phyloP scores from a whole-genome alignment of 1,140 invertebrate genomes.

The Magallana gigas region DNA sequence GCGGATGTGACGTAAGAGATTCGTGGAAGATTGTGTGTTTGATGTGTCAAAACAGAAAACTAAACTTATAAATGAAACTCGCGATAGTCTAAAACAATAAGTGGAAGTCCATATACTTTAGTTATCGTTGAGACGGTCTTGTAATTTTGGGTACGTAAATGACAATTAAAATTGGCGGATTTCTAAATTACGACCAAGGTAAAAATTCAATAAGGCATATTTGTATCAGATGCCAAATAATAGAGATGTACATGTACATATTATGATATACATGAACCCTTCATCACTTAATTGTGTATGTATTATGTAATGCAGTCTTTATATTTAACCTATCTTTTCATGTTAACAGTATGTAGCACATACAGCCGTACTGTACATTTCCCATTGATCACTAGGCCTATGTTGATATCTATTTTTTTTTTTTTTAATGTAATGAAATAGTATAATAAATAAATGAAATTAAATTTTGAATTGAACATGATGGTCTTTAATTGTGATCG shows the following conservation, averaged over 20 bases:
- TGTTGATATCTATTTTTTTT: no score
- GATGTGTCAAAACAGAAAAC: conserved; percentile 18
- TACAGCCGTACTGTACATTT: no score
- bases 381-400: no score
- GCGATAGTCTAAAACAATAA: not conserved
- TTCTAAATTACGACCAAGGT: not conserved
- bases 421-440: no score
- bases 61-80: not conserved
- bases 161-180: conserved; percentile 7
- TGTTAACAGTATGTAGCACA: no score
- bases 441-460: no score
- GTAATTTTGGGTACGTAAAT: not conserved
- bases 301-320: no score
- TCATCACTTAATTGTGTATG: no score
- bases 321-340: no score
- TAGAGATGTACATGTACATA: not conserved
- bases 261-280: not conserved
- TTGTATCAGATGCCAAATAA: not conserved
- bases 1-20: conserved; percentile 53
- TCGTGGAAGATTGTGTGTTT: conserved; percentile 49
- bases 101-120: not conserved
- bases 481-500: no score
- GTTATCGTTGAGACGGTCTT: conserved; percentile 12
- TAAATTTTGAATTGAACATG: no score
- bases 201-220: not conserved